Conservation (phyloP, 2,888 invertebrate genomes). For the Drosophila mettleri region DNA sequence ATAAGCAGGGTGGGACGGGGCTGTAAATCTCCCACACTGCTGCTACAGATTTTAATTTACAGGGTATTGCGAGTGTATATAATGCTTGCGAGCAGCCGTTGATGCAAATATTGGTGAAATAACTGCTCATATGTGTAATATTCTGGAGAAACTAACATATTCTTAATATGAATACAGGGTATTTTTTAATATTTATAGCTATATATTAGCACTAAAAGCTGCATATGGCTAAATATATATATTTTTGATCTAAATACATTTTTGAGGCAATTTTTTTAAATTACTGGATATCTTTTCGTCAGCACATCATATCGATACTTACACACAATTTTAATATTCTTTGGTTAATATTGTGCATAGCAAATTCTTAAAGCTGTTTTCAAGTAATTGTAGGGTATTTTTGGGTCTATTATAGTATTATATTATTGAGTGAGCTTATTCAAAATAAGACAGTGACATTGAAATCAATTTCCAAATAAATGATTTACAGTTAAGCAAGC, state of each 20-base stretch:
- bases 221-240: too few relatives aligned
- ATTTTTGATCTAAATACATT: too few relatives aligned
- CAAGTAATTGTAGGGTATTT: background rate
- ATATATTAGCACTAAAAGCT: background rate
- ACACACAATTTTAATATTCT: too few relatives aligned
- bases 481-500: background rate
- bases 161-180: background rate
- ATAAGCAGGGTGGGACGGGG: background rate
- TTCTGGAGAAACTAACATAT: background rate
- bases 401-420: background rate
- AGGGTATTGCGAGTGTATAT: slow-evolving; percentile 4
- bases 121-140: too few relatives aligned
- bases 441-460: background rate
- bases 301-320: too few relatives aligned
- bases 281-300: background rate
- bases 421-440: fast-evolving
- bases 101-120: too few relatives aligned
- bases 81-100: background rate
- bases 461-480: background rate
- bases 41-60: slow-evolving; percentile 11
- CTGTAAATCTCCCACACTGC: slow-evolving; percentile 2
- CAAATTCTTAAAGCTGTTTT: background rate
- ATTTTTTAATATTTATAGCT: background rate
- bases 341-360: too few relatives aligned
- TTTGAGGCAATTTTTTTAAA: too few relatives aligned